Base-by-base conservation (phyloP, 1,140 invertebrate species). In the Vanessa tameamea region DNA sequence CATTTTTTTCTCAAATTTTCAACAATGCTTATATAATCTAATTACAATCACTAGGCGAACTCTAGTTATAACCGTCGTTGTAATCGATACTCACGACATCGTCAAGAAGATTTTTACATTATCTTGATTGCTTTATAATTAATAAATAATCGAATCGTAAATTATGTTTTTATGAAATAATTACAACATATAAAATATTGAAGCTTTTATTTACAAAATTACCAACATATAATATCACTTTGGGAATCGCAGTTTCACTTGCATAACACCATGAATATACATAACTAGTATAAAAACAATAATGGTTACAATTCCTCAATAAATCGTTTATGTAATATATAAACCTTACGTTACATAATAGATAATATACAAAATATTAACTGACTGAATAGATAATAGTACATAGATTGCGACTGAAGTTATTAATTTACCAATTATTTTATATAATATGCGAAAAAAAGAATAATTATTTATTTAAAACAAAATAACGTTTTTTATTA, bases 191-290 rank as follows among this genome's bases (percentile, higher is more conserved):
- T 86, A 87, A 92, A 91, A 92, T 90, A 86, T 92, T 85, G 90
- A 92, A 92, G 90, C 90, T 91, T 92, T 92, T 92, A 92, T 92
- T 92, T 92, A 92, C 90, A 92, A 92, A 92, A 92, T 91, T 92
- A 91, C 82, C 88, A 92, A 92, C 90, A 90, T 91, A 90, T 90
- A 90, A 90, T 92, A 92, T 92, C 90, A 91, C 90, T 90, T 92
- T 92, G 89, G 89, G 89, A 89, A 89, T 90, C 84, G 89, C 90
- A 89, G 89, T 89, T 89, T 87, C 82, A 91, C 85, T 89, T 90
- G 87, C 87, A 87, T 90, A 92, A 91, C 87, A 87, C 87, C 82
- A 84, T 89, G 84, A 90, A 90, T 88, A 90, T 88, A 87, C 78
- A 82, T 87, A 88, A 84, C 82, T 87, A 84, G 82, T 82, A 57